These are phyloP conservation scores for Silurus asotus DNA, from an alignment of 2,113 vertebrate species.

Conservation along the genomic window DNA sequence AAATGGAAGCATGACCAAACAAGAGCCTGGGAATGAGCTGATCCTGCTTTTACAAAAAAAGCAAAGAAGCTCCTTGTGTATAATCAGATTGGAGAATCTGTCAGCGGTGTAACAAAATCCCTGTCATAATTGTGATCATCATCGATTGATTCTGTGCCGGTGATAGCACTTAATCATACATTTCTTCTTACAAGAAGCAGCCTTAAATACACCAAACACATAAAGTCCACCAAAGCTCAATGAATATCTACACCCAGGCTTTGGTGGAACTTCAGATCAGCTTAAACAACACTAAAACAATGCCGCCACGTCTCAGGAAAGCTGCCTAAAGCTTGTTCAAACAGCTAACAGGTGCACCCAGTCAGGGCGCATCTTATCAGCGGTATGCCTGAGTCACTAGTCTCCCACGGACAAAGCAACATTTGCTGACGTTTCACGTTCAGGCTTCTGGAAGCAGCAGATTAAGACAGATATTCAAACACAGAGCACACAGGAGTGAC, in stretches of 20 bases:
- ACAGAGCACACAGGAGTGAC: conserved; percentile 45
- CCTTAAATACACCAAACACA: neutral
- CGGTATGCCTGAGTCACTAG: conserved; percentile 60
- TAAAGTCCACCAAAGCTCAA: neutral
- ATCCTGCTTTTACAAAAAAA: neutral
- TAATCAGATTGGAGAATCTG: neutral
- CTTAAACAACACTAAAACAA: neutral
- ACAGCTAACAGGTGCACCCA: conserved; percentile 41
- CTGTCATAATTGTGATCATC: neutral
- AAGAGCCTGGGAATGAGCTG: too few relatives aligned
- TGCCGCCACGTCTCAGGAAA: neutral
- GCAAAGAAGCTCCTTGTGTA: neutral
- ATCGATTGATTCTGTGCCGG: neutral
- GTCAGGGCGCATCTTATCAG: conserved; percentile 55
- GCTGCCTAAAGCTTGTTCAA: neutral
- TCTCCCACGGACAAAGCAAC: conserved; percentile 23
- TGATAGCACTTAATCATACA: neutral
- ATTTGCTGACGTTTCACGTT: conserved; percentile 55
- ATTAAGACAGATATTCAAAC: conserved; percentile 53
- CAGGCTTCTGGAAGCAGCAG: conserved; percentile 42
- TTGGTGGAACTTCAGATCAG: too few relatives aligned
- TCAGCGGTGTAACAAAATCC: neutral
- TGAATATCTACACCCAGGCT: neutral
- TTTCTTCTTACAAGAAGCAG: neutral
- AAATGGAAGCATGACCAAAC: too few relatives aligned